These are phyloP conservation scores for Melanotaenia duboulayi DNA, from an alignment of 2,113 vertebrate genomes.

Conservation along the genomic window DNA sequence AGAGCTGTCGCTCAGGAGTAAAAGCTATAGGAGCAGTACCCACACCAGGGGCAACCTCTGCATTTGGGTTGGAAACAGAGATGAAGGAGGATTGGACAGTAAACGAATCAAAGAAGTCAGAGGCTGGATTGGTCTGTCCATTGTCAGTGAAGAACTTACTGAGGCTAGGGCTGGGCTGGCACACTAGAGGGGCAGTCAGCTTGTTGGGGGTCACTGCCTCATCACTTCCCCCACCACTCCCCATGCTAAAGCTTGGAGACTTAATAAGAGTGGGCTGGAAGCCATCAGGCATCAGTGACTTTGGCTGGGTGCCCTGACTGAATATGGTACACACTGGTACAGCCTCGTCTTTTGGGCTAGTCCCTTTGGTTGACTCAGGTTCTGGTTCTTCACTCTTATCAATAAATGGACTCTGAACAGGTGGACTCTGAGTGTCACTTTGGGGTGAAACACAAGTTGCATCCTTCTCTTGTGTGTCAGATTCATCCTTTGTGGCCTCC, in stretches of 20 bases:
- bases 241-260: constrained; percentile 91
- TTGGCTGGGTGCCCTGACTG: constrained; percentile 82
- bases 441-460: constrained; percentile 17
- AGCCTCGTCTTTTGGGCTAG: constrained; percentile 71
- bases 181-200: constrained; percentile 83
- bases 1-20: constrained; percentile 80
- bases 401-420: constrained; percentile 30
- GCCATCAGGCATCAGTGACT: constrained; percentile 86
- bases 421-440: constrained; percentile 30
- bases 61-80: constrained; percentile 95
- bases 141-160: constrained; percentile 96
- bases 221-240: constrained; percentile 51
- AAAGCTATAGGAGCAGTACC: constrained; percentile 59
- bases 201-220: constrained; percentile 84
- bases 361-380: constrained; percentile 13
- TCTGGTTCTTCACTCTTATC: constrained; percentile 23
- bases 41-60: constrained; percentile 77
- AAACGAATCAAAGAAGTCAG: constrained; percentile 98
- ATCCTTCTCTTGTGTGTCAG: constrained; percentile 2
- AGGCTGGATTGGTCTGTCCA: constrained; percentile 83
- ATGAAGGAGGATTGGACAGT: constrained; percentile 91
- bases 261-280: constrained; percentile 97
- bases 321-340: constrained; percentile 97
- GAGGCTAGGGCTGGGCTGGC: constrained; percentile 97
- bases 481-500: constrained; percentile 27